Evolutionary conservation across 2,797 vertebrate species (phyloP).

Genomic region (Syngnathus acus): DNA sequence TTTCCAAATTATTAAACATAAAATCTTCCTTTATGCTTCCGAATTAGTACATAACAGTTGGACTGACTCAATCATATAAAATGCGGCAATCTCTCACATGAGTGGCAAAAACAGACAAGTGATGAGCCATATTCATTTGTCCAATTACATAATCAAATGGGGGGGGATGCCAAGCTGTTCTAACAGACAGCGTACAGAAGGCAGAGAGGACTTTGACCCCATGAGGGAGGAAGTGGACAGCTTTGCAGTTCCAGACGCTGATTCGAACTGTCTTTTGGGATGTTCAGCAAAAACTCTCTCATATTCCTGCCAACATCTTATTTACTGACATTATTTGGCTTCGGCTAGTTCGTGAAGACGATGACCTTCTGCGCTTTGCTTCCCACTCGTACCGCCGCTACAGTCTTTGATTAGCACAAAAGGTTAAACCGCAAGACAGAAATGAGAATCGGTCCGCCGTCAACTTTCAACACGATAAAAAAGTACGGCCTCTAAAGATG

Average conservation of each 20-base stretch:
- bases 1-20: slow-evolving; percentile 1
- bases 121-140: slow-evolving; percentile 39
- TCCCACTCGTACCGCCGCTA: background rate
- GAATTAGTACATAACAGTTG: slow-evolving; percentile 11
- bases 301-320: background rate
- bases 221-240: slow-evolving; percentile 22
- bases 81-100: slow-evolving; percentile 36
- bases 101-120: slow-evolving; percentile 9
- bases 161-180: slow-evolving; percentile 41
- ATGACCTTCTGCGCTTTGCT: background rate
- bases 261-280: background rate
- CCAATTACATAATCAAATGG: slow-evolving; percentile 46
- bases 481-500: too few relatives aligned
- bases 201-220: slow-evolving; percentile 29
- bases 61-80: slow-evolving; percentile 41
- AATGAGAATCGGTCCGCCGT: too few relatives aligned
- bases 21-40: slow-evolving; percentile 9
- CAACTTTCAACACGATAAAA: too few relatives aligned
- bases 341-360: too few relatives aligned
- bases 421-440: too few relatives aligned
- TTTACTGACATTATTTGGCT: background rate
- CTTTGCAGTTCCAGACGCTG: slow-evolving; percentile 13
- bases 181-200: slow-evolving; percentile 36
- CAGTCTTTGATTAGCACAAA: too few relatives aligned
- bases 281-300: background rate